Evolutionary conservation across 2,113 vertebrate species (phyloP).

Genomic region (Merops nubicus): DNA sequence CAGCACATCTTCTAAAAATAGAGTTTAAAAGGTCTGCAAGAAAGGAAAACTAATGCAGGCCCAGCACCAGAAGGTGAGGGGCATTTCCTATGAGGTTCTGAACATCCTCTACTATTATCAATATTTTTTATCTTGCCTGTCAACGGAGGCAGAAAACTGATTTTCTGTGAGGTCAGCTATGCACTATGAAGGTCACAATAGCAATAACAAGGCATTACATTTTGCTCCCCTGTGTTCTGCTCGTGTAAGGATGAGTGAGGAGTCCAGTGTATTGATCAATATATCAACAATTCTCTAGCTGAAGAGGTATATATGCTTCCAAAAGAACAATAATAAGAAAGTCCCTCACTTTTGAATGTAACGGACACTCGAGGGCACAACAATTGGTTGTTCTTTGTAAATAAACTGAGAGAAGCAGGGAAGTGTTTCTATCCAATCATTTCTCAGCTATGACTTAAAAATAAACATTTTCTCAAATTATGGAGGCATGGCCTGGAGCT

Average conservation of each 20-base stretch:
- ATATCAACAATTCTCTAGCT: slow-evolving; percentile 3
- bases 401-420: not conserved
- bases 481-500: not conserved
- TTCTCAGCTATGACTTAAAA: not conserved
- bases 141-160: slow-evolving; percentile 38
- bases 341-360: not conserved
- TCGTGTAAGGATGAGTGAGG: slow-evolving; percentile 24
- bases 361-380: not conserved
- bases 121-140: slow-evolving; percentile 64
- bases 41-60: slow-evolving; percentile 24
- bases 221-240: slow-evolving; percentile 15
- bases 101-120: slow-evolving; percentile 34
- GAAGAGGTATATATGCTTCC: not conserved
- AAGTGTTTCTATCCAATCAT: not conserved
- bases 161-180: slow-evolving; percentile 47
- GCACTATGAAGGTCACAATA: slow-evolving; percentile 19
- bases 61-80: not conserved
- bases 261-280: slow-evolving; percentile 7
- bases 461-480: not conserved
- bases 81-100: not conserved
- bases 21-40: slow-evolving; percentile 24
- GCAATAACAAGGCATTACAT: slow-evolving; percentile 48
- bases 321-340: not conserved
- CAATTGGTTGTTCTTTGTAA: not conserved
- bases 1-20: not conserved